Evolutionary conservation across 2,113 vertebrate genomes (phyloP), one percentile per base, ranked within the genome.

Genomic region (Psittacula cyanocephala): DNA sequence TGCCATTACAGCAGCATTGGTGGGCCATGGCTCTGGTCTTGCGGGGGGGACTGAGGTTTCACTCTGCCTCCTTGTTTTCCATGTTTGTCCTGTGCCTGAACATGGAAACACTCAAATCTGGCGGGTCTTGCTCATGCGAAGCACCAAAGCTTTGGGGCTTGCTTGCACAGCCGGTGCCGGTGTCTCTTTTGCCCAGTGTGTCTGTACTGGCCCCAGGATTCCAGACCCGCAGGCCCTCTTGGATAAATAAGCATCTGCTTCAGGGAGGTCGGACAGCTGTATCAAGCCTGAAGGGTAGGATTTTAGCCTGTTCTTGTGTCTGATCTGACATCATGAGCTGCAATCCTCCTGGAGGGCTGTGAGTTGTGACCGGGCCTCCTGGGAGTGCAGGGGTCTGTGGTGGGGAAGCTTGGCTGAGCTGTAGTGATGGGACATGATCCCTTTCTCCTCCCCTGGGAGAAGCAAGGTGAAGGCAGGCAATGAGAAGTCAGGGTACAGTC

Each of bases 381-480:
- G 69, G 35, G 16, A 7, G 7, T 0, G 4, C 16, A 17, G 35
- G 49, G 23, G 2, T 65, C 33, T 60, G 55, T 6, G 8, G 6
- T 68, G 55, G 63, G 18, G n/a, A 13, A 53, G 10, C 28, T 47
- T n/a, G 82, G n/a, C n/a, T 0, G 4, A 44, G 22, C 13, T 24
- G 11, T 4, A 3, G n/a, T 18, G 47, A 15, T n/a, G 55, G 35
- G 64, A 19, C 13, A 1, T 5, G 22, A 17, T 17, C 17, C 24
- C 44, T 37, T 23, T 35, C 8, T 23, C 13, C 11, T 37, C 20
- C n/a, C 5, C 10, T 20, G n/a, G 65, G 19, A n/a, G 39, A 11
- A 43, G 31, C 20, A 6, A 0, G 8, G 22, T 22, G 59, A 72
- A 41, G 68, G 47, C 57, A 50, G 63, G 29, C 0, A 1, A 10